Evolutionary conservation across 2,113 vertebrate species (phyloP).

Genomic region (Albula goreensis): DNA sequence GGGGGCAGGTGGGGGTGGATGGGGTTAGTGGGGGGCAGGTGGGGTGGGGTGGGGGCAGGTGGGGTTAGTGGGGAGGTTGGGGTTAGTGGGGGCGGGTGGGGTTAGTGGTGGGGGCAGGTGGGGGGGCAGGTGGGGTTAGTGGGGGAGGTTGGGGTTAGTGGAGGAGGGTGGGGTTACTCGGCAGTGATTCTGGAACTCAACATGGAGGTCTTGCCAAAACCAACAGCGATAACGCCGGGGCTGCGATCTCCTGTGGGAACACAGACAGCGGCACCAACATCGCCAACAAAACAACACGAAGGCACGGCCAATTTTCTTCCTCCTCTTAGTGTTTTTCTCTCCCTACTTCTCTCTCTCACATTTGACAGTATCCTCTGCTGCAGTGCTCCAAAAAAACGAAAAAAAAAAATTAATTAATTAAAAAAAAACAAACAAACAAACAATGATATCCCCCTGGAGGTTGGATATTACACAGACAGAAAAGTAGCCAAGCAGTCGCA

Average conservation of each 20-base stretch:
- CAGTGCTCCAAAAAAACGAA: not conserved
- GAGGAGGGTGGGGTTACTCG: conserved; percentile 5
- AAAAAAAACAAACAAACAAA: not conserved
- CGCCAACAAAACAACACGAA: conserved; percentile 18
- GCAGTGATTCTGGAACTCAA: conserved; percentile 7
- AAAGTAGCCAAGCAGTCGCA: not conserved
- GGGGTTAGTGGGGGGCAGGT: conserved; percentile 35
- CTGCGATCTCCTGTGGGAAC: conserved; percentile 26
- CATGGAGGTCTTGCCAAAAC: not conserved
- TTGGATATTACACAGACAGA: not conserved
- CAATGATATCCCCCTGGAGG: not conserved
- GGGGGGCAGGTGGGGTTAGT: not conserved
- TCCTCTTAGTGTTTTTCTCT: not conserved
- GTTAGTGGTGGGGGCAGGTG: not conserved
- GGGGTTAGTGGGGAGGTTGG: not conserved
- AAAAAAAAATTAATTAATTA: not conserved
- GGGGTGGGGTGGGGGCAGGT: not conserved
- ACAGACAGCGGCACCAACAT: conserved; percentile 9
- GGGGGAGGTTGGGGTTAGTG: conserved; percentile 14
- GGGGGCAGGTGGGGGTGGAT: not conserved
- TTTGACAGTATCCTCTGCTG: not conserved
- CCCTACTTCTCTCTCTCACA: not conserved
- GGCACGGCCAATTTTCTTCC: not conserved
- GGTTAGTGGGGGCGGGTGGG: conserved; percentile 30
- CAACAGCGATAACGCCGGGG: conserved; percentile 16